Evolutionary conservation across 1,140 invertebrate genomes (phyloP).

Genomic region (Wiebesia pumilae): DNA sequence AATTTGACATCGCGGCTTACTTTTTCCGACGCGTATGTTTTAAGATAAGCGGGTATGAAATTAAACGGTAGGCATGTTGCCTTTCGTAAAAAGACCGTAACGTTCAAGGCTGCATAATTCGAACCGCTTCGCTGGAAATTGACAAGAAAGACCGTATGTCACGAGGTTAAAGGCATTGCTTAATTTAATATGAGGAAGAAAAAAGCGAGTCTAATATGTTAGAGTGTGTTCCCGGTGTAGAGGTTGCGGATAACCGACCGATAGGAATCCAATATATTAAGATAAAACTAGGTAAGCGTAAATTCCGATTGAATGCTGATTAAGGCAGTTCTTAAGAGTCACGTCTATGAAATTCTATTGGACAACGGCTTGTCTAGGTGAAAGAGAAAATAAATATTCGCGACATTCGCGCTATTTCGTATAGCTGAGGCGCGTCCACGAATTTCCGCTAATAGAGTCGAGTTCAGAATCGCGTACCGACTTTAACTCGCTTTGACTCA

Average conservation of each 20-base stretch:
- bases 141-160: conserved; percentile 39
- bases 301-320: background rate
- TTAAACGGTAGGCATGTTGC: conserved; percentile 14
- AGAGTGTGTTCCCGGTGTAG: background rate
- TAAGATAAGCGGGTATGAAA: conserved; percentile 26
- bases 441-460: conserved; percentile 32
- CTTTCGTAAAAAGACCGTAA: conserved; percentile 46
- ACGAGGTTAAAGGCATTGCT: conserved; percentile 44
- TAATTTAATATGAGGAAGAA: conserved; percentile 11
- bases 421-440: background rate
- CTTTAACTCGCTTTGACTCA: conserved; percentile 4
- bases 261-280: background rate
- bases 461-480: background rate
- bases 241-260: background rate
- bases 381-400: conserved; percentile 9
- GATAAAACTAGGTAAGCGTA: background rate
- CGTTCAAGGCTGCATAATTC: conserved; percentile 39
- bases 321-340: background rate
- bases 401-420: background rate
- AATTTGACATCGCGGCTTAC: conserved; percentile 23
- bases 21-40: conserved; percentile 15
- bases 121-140: conserved; percentile 21
- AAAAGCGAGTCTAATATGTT: conserved; percentile 21
- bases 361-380: background rate
- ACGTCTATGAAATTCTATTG: background rate